phyloP scores from a whole-genome alignment of 2,797 vertebrate genomes.

The Neosilurus hyrtlii region DNA sequence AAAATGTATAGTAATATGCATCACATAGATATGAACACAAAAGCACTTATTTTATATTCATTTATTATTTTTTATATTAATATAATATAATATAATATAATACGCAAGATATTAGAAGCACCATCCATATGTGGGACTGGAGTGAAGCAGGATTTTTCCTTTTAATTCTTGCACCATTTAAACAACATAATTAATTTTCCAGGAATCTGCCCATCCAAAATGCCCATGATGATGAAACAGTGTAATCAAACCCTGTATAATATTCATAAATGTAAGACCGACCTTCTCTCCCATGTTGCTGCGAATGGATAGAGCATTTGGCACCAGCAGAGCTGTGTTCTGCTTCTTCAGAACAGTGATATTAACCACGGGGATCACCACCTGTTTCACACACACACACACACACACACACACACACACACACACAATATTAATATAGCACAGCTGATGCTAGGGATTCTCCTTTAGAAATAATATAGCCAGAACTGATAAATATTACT shows the following conservation, averaged over 20 bases:
- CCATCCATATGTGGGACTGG: neutral
- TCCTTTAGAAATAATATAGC: neutral
- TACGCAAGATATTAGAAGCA: neutral
- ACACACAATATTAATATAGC: neutral
- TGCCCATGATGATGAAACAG: neutral
- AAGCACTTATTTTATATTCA: no score
- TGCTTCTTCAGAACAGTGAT: conserved; percentile 82
- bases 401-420: neutral
- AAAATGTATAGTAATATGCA: no score
- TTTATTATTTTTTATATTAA: no score
- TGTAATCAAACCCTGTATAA: neutral
- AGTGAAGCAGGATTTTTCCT: neutral
- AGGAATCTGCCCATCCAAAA: neutral
- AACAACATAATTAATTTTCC: neutral
- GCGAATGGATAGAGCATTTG: conserved; percentile 82
- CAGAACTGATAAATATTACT: neutral
- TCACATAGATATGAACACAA: neutral
- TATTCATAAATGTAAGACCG: conserved; percentile 40
- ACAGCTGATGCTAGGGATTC: neutral
- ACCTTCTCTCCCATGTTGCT: conserved; percentile 82
- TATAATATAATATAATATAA: no score
- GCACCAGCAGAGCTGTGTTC: conserved; percentile 83
- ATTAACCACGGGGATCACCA: conserved; percentile 71
- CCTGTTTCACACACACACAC: conserved; percentile 61
- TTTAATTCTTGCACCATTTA: neutral